Percentiles rank a stretch among this genome's conserved stretches.
Conservation (phyloP, 2,797 vertebrate species). For the Clarias fuscus region DNA sequence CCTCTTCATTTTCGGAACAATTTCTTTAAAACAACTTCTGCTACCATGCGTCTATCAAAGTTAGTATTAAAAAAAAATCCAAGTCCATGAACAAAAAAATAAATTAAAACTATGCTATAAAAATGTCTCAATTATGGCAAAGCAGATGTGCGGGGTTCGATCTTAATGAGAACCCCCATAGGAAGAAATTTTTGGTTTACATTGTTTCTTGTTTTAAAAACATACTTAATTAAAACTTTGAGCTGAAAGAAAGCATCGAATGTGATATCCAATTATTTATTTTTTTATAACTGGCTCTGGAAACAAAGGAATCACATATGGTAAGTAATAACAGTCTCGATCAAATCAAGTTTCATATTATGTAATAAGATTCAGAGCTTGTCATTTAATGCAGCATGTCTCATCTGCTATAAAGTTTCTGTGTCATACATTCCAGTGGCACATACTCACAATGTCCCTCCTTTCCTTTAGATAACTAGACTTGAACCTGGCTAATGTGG, state of each 20-base stretch:
- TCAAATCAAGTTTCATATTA: conserved; percentile 21
- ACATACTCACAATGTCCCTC: background rate
- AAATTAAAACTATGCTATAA: conserved; percentile 28
- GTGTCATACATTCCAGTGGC: background rate
- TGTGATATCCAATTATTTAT: background rate
- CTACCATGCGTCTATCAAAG: conserved; percentile 44
- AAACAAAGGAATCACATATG: conserved; percentile 14
- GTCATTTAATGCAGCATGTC: conserved; percentile 19
- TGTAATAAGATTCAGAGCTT: conserved; percentile 13
- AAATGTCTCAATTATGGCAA: conserved; percentile 8
- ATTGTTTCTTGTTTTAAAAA: conserved; percentile 34
- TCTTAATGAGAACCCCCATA: background rate
- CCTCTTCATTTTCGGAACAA: background rate
- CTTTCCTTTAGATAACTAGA: conserved; percentile 9
- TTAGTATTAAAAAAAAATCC: conserved; percentile 12
- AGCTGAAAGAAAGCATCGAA: background rate
- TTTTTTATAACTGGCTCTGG: conserved; percentile 1
- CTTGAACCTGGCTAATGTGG: background rate
- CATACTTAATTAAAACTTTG: background rate
- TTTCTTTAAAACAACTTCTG: conserved; percentile 33
- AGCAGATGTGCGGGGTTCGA: background rate
- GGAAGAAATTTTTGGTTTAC: conserved; percentile 8
- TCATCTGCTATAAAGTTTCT: background rate
- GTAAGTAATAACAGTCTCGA: conserved; percentile 24
- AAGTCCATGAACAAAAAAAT: conserved; percentile 31